A percentile compares a stretch with the other conserved stretches of the same genome.
phyloP scores from a whole-genome alignment of 2,797 vertebrate species.

The Parambassis ranga region DNA sequence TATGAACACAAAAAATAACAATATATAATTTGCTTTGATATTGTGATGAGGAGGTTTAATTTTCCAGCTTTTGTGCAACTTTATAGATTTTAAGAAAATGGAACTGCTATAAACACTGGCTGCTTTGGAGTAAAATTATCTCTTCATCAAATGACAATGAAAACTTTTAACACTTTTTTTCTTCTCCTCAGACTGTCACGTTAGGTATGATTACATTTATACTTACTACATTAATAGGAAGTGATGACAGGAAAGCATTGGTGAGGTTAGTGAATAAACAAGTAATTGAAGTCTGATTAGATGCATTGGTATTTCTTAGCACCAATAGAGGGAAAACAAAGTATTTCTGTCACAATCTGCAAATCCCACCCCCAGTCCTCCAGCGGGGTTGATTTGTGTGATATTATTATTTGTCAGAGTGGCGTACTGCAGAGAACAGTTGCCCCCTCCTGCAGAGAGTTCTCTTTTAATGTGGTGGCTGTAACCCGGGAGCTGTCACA shows the following conservation, averaged over 20 bases:
- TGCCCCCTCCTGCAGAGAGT: slow-evolving; percentile 12
- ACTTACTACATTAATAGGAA: neutral
- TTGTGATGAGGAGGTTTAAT: too few relatives aligned
- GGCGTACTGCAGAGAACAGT: slow-evolving; percentile 14
- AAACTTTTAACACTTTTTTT: neutral
- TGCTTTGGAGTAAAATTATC: neutral
- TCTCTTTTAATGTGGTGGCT: slow-evolving; percentile 37
- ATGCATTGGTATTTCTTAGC: neutral
- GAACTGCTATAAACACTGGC: too few relatives aligned
- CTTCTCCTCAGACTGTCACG: neutral
- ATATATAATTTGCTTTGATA: too few relatives aligned
- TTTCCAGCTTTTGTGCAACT: too few relatives aligned
- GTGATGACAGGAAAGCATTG: neutral
- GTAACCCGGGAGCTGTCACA: slow-evolving; percentile 56
- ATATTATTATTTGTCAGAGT: slow-evolving; percentile 39
- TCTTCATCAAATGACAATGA: neutral
- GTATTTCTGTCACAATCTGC: slow-evolving; percentile 2
- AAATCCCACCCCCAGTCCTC: neutral
- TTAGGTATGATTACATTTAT: slow-evolving; percentile 7
- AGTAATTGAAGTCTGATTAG: neutral
- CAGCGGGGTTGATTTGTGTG: slow-evolving; percentile 13
- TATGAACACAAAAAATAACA: too few relatives aligned
- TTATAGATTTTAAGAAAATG: neutral
- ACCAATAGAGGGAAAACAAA: neutral
- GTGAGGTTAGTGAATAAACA: neutral